phyloP scores from a whole-genome alignment of 1,140 invertebrate species.

The Caenorhabditis briggsae region DNA sequence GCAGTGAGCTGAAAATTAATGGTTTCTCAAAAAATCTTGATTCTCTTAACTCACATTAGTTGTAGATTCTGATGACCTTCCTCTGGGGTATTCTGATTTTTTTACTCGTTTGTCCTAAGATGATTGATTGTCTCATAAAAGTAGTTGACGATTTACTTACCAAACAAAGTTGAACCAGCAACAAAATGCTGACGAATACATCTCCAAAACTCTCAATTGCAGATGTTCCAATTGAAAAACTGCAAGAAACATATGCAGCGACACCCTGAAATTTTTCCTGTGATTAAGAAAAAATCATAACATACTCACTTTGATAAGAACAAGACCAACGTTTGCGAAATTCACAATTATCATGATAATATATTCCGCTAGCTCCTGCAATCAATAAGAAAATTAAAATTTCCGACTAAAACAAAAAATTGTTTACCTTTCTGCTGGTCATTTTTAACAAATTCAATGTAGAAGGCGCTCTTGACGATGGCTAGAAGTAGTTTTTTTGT shows the following conservation, averaged over 20 bases:
- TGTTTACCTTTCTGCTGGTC: conserved; percentile 50
- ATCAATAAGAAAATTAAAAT: not conserved
- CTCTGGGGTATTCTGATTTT: conserved; percentile 27
- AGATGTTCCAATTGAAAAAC: conserved; percentile 54
- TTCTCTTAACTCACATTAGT: not conserved
- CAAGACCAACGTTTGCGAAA: conserved; percentile 16
- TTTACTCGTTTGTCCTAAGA: conserved; percentile 30
- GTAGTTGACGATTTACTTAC: not conserved
- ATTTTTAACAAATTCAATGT: conserved; percentile 33
- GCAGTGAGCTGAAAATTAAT: not conserved
- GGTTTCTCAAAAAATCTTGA: not conserved
- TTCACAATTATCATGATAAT: conserved; percentile 45
- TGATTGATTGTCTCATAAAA: not conserved
- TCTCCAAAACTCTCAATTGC: conserved; percentile 55
- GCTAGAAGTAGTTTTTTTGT: not conserved
- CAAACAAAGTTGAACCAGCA: conserved; percentile 1
- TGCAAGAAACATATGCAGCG: not conserved
- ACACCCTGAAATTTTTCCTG: not conserved
- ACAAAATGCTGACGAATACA: conserved; percentile 55
- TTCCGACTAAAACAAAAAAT: too few relatives aligned
- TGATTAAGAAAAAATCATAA: not conserved
- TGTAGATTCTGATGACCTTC: conserved; percentile 38
- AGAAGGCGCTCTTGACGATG: not conserved
- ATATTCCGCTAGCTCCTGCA: conserved; percentile 14
- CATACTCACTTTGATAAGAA: not conserved